Evolutionary conservation across 1,140 invertebrate genomes (phyloP).

Genomic region (Aleiodes sp.): DNA sequence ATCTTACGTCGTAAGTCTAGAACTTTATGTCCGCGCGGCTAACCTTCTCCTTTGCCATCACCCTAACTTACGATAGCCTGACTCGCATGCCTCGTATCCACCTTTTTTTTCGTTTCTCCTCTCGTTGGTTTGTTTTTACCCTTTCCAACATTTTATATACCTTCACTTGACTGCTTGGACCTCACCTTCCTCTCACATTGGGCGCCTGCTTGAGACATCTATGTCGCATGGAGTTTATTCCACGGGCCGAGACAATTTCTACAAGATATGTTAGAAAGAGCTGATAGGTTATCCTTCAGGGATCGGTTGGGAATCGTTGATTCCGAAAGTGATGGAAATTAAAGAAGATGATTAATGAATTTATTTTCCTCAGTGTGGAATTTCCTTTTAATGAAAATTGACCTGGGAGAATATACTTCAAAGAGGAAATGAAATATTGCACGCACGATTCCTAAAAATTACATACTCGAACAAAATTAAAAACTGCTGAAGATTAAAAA

Average conservation of each 20-base stretch:
- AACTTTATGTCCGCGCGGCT: slow-evolving; percentile 66
- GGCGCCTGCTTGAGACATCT: slow-evolving; percentile 63
- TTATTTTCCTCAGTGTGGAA: too few relatives aligned
- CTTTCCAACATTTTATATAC: background rate
- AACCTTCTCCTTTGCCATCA: slow-evolving; percentile 56
- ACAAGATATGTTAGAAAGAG: slow-evolving; percentile 26
- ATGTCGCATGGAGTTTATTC: slow-evolving; percentile 52
- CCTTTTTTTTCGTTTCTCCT: background rate
- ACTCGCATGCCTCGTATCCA: slow-evolving; percentile 48
- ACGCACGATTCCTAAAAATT: too few relatives aligned
- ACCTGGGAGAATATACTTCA: too few relatives aligned
- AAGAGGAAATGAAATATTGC: too few relatives aligned
- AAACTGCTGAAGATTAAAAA: too few relatives aligned
- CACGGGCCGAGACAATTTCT: too few relatives aligned
- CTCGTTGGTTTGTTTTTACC: background rate
- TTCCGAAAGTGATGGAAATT: too few relatives aligned
- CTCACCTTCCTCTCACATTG: slow-evolving; percentile 25
- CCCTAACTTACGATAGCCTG: slow-evolving; percentile 64
- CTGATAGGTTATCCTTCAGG: slow-evolving; percentile 36
- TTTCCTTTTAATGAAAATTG: too few relatives aligned
- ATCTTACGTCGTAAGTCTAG: slow-evolving; percentile 68
- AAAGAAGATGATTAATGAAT: too few relatives aligned
- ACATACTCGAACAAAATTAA: too few relatives aligned
- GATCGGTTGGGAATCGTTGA: too few relatives aligned
- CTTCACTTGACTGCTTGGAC: background rate